phyloP scores from a whole-genome alignment of 1,140 invertebrate genomes.

The Pinna nobilis region DNA sequence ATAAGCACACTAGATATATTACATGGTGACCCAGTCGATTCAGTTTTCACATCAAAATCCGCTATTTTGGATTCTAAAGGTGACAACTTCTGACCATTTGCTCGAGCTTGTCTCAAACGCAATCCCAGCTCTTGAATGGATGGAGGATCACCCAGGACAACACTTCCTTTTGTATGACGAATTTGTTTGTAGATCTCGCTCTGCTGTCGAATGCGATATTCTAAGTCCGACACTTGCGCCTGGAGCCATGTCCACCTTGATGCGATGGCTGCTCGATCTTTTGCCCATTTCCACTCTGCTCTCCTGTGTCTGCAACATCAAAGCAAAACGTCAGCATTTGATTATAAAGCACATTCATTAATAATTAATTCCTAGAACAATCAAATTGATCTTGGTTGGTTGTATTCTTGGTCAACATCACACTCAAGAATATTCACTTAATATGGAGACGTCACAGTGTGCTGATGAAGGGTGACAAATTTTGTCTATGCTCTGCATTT shows the following conservation, averaged over 20 bases:
- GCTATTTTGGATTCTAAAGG: constrained; percentile 42
- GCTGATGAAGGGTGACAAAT: too few relatives aligned
- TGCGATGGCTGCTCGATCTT: constrained; percentile 86
- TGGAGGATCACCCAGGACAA: constrained; percentile 66
- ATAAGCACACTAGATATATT: constrained; percentile 64
- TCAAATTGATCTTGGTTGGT: too few relatives aligned
- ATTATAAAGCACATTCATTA: background rate
- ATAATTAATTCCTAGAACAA: background rate
- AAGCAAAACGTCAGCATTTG: too few relatives aligned
- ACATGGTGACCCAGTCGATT: constrained; percentile 58
- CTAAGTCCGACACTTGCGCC: constrained; percentile 92
- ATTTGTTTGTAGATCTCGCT: constrained; percentile 83
- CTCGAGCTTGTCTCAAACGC: constrained; percentile 36
- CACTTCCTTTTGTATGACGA: constrained; percentile 69
- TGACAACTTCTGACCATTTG: constrained; percentile 42
- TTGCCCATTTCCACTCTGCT: constrained; percentile 89
- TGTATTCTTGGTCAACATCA: too few relatives aligned
- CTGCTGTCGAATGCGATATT: constrained; percentile 93
- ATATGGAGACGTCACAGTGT: too few relatives aligned
- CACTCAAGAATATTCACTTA: too few relatives aligned
- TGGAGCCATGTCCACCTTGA: constrained; percentile 94
- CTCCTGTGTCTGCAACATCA: constrained; percentile 80
- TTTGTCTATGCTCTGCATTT: too few relatives aligned
- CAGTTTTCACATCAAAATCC: constrained; percentile 52
- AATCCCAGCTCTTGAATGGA: constrained; percentile 53